Percentiles rank a stretch among this genome's conserved stretches.
Evolutionary conservation across 2,888 invertebrate genomes (phyloP).

Genomic region (Eudasyphora cyanicolor): DNA sequence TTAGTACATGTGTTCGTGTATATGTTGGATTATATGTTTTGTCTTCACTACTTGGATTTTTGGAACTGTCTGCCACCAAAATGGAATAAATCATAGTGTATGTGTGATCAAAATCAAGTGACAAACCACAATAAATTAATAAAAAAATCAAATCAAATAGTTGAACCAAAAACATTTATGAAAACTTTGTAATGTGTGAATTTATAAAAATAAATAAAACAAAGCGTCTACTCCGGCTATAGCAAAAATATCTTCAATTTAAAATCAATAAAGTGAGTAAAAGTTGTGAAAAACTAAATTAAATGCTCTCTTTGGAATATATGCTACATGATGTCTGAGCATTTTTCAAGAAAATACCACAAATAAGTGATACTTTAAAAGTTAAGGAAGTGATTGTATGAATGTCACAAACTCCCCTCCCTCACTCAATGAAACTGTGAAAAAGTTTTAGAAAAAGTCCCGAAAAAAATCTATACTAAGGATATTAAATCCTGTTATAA

Average conservation of each 20-base stretch:
- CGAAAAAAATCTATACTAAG: constrained; percentile 64
- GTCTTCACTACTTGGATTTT: background rate
- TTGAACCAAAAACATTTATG: background rate
- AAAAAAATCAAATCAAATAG: background rate
- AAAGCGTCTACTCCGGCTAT: background rate
- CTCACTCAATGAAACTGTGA: constrained; percentile 13
- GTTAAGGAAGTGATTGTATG: background rate
- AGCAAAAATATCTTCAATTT: background rate
- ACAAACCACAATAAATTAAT: background rate
- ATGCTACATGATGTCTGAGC: background rate
- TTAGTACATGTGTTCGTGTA: constrained; percentile 3
- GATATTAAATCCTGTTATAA: constrained; percentile 65
- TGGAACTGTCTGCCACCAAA: constrained; percentile 13
- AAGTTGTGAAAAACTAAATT: background rate
- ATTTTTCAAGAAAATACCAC: background rate
- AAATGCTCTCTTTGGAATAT: background rate
- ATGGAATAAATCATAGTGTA: background rate
- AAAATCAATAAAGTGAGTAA: constrained; percentile 35
- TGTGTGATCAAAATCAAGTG: background rate
- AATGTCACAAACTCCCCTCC: background rate
- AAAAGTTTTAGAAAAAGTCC: constrained; percentile 51
- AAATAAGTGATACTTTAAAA: background rate
- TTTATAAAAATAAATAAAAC: background rate
- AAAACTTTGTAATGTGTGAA: background rate
- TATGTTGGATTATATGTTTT: background rate